These are phyloP conservation scores for Brenthis daphne DNA, from an alignment of 2,888 invertebrate species.

Conservation along the genomic window DNA sequence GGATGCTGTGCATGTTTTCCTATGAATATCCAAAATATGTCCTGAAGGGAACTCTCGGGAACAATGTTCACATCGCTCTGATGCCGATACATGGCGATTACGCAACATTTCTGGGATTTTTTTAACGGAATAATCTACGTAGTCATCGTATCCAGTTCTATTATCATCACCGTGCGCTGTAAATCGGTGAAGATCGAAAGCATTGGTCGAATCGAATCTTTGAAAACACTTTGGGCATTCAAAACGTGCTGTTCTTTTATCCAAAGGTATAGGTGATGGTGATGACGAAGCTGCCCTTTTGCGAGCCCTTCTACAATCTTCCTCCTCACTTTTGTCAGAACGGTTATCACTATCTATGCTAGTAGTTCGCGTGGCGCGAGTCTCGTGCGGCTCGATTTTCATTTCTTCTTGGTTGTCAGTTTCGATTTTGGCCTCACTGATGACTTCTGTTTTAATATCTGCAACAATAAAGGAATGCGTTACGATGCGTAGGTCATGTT, in stretches of 20 bases:
- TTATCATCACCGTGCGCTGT: constrained; percentile 83
- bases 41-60: constrained; percentile 87
- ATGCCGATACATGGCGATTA: constrained; percentile 83
- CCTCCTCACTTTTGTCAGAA: constrained; percentile 80
- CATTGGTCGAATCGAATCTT: constrained; percentile 87
- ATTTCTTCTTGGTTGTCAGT: constrained; percentile 54
- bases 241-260: constrained; percentile 71
- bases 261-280: constrained; percentile 63
- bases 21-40: constrained; percentile 86
- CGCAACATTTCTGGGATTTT: constrained; percentile 91
- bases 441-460: constrained; percentile 80
- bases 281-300: constrained; percentile 72
- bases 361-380: constrained; percentile 64
- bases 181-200: constrained; percentile 86
- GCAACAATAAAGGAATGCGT: constrained; percentile 72
- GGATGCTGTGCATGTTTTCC: constrained; percentile 68
- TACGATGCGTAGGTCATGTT: constrained; percentile 72
- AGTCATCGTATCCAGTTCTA: constrained; percentile 87
- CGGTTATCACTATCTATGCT: constrained; percentile 82
- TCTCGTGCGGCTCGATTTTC: constrained; percentile 61
- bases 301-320: constrained; percentile 61
- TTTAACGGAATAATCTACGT: constrained; percentile 90
- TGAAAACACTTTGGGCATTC: constrained; percentile 89
- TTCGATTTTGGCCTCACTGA: constrained; percentile 74
- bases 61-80: constrained; percentile 86